Evolutionary conservation across 2,888 invertebrate genomes (phyloP).

Genomic region (Hymenopus coronatus): DNA sequence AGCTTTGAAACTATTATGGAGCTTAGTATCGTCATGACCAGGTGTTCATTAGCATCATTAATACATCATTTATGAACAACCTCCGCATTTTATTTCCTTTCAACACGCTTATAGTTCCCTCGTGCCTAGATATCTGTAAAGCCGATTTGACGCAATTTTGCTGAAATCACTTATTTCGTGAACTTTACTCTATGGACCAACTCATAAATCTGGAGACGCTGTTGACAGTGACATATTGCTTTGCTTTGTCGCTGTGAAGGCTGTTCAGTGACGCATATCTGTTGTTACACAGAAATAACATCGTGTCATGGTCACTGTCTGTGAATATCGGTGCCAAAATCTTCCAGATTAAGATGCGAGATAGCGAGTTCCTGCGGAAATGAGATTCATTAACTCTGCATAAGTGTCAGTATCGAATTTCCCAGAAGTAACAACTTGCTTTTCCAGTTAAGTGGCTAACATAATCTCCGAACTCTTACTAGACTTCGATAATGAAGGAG

Average conservation of each 20-base stretch:
- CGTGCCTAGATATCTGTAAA: background rate
- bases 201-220: background rate
- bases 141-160: background rate
- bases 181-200: background rate
- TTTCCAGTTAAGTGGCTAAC: too few species aligned
- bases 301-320: background rate
- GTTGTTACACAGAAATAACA: background rate
- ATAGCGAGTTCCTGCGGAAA: background rate
- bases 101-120: too few species aligned
- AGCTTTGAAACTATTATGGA: background rate
- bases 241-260: background rate
- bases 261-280: constrained; percentile 1
- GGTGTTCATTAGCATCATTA: background rate
- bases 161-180: background rate
- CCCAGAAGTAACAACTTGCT: background rate
- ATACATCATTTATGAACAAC: background rate
- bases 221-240: constrained; percentile 15
- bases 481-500: too few species aligned
- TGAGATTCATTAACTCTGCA: background rate
- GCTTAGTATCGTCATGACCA: background rate
- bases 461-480: too few species aligned
- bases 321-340: background rate
- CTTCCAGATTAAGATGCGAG: background rate
- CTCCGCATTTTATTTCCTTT: background rate
- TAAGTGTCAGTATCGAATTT: background rate